Evolutionary conservation across 2,113 vertebrate genomes (phyloP).

Genomic region (Varanus salvator): DNA sequence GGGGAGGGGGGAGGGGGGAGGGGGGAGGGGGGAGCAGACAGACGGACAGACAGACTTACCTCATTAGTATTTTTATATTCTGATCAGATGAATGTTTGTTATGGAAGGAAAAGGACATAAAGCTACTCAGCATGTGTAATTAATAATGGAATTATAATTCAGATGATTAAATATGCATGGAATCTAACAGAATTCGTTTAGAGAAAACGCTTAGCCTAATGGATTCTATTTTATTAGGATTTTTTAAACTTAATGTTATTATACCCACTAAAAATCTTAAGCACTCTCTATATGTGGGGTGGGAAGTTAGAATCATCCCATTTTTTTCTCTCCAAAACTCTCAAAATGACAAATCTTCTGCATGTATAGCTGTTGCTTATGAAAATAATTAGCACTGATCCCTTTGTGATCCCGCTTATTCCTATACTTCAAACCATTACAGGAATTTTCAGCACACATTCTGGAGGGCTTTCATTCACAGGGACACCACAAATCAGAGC

Average conservation of each 20-base stretch:
- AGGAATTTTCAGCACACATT: background rate
- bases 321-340: background rate
- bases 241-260: background rate
- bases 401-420: background rate
- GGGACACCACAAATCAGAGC: too few relatives aligned
- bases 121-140: background rate
- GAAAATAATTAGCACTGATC: background rate
- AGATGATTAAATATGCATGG: slow-evolving; percentile 35
- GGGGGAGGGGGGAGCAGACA: too few relatives aligned
- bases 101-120: slow-evolving; percentile 23
- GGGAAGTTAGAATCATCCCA: background rate
- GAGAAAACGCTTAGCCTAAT: slow-evolving; percentile 16
- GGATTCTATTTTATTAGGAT: slow-evolving; percentile 27
- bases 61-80: background rate
- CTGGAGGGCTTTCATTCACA: background rate
- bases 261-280: background rate
- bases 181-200: slow-evolving; percentile 30
- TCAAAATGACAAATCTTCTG: background rate
- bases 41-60: background rate
- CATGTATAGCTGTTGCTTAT: background rate
- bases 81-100: background rate
- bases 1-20: too few relatives aligned
- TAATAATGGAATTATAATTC: slow-evolving; percentile 45
- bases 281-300: background rate
- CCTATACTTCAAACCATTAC: background rate